phyloP scores from a whole-genome alignment of 2,797 vertebrate species.

The Echiichthys vipera region DNA sequence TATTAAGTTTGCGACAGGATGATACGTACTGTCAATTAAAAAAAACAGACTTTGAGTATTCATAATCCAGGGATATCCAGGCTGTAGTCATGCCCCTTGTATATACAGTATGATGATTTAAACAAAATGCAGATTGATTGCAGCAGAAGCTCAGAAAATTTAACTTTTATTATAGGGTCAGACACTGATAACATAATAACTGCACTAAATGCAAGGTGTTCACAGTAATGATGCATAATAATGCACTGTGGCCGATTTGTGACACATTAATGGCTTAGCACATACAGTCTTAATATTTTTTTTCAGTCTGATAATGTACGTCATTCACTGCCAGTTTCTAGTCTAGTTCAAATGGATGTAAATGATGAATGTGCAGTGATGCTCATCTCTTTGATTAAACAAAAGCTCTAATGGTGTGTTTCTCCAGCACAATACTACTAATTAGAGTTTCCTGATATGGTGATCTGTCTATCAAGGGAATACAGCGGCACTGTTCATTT shows the following conservation, averaged over 20 bases:
- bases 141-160: conserved; percentile 5
- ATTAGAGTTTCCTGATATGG: conserved; percentile 5
- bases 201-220: not conserved
- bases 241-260: conserved; percentile 15
- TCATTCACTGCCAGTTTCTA: not conserved
- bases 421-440: conserved; percentile 2
- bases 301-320: not conserved
- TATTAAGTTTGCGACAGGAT: not conserved
- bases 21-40: not conserved
- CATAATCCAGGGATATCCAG: not conserved
- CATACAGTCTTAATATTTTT: not conserved
- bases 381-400: not conserved
- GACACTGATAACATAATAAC: not conserved
- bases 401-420: conserved; percentile 6
- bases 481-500: not conserved
- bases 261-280: not conserved
- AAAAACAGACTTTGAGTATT: conserved; percentile 1
- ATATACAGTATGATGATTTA: not conserved
- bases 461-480: not conserved
- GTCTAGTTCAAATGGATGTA: not conserved
- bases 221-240: not conserved
- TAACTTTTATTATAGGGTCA: not conserved
- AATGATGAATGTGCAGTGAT: not conserved
- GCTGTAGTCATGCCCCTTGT: not conserved
- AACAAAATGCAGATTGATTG: not conserved